Conservation (phyloP, 2,888 invertebrate species). For the Metacarcinus magister region DNA sequence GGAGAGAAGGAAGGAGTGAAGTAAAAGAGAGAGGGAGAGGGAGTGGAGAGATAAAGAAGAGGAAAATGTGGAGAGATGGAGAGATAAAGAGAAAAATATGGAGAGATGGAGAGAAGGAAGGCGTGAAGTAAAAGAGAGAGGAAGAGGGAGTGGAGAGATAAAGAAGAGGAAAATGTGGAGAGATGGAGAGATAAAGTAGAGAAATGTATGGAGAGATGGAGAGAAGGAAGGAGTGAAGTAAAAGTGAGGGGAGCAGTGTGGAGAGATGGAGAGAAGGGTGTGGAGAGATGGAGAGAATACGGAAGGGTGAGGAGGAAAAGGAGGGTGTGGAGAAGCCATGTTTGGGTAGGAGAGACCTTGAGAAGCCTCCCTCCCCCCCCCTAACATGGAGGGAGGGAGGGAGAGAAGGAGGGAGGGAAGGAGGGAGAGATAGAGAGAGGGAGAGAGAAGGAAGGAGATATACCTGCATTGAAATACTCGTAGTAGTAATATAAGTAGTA, state of each 20-base stretch:
- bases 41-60: not conserved
- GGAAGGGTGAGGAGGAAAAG: not conserved
- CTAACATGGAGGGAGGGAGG: conserved; percentile 32
- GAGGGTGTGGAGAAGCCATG: conserved; percentile 33
- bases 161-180: not conserved
- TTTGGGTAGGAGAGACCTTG: conserved; percentile 9
- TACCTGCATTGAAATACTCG: not conserved
- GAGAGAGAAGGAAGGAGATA: not conserved
- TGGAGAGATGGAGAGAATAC: not conserved
- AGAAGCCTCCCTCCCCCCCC: not conserved
- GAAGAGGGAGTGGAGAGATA: not conserved
- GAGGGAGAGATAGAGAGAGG: not conserved
- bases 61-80: not conserved
- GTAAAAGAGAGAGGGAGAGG: not conserved
- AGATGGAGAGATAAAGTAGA: not conserved
- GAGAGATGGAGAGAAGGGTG: not conserved
- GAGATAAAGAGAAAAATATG: not conserved
- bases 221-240: not conserved
- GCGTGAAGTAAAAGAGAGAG: not conserved
- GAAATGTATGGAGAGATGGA: not conserved
- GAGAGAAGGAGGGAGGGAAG: not conserved
- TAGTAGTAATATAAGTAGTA: not conserved
- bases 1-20: not conserved
- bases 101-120: not conserved
- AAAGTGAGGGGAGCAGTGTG: not conserved